Percentiles rank a stretch among this genome's conserved stretches.
Conservation (phyloP, 2,888 invertebrate genomes). For the Bombyx huttoni region DNA sequence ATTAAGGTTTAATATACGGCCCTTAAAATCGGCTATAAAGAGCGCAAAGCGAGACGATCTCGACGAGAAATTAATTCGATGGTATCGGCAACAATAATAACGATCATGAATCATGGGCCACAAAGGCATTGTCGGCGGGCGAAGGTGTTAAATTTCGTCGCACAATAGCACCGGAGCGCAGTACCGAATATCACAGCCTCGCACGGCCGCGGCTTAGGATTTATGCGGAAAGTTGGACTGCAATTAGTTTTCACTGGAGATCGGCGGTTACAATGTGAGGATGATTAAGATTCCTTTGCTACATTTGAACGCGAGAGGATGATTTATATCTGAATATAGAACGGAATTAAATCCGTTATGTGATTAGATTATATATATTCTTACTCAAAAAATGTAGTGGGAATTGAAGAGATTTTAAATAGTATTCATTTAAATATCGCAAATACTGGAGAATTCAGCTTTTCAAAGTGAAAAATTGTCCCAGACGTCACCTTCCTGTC, state of each 20-base stretch:
- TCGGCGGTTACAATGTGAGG: neutral
- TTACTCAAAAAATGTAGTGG: too few species aligned
- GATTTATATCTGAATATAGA: neutral
- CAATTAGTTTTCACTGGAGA: conserved; percentile 47
- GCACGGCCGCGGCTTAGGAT: conserved; percentile 30
- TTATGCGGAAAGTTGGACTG: conserved; percentile 57
- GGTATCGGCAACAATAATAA: conserved; percentile 55
- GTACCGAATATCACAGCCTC: conserved; percentile 34
- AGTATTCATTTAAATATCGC: neutral
- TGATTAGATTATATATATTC: neutral
- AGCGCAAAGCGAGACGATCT: conserved; percentile 33
- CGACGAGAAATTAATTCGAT: conserved; percentile 54
- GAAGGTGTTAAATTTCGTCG: conserved; percentile 55
- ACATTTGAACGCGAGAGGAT: neutral
- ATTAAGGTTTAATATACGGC: conserved; percentile 36
- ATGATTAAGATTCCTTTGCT: neutral
- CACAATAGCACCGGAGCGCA: conserved; percentile 33
- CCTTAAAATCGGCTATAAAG: conserved; percentile 37
- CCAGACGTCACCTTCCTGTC: neutral
- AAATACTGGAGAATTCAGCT: neutral
- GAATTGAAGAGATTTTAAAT: too few species aligned
- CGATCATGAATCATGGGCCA: conserved; percentile 54
- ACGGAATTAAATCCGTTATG: neutral
- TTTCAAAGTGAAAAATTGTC: too few species aligned
- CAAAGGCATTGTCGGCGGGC: conserved; percentile 37